phyloP scores from a whole-genome alignment of 1,140 invertebrate species.

The Popillia japonica region DNA sequence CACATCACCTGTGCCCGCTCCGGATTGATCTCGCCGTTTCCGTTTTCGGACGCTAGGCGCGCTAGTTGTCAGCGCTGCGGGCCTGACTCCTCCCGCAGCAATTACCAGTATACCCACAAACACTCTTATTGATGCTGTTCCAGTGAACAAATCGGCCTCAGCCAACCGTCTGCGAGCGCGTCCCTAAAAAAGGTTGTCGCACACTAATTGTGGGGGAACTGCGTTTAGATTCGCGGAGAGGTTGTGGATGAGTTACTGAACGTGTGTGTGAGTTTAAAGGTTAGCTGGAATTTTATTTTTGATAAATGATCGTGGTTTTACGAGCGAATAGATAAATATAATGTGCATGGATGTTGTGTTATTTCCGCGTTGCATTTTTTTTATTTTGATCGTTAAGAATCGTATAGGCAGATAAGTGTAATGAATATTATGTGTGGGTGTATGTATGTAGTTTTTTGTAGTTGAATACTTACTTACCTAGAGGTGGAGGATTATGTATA shows the following conservation, averaged over 20 bases:
- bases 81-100: not conserved
- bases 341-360: not conserved
- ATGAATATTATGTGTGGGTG: too few relatives aligned
- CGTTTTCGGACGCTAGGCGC: not conserved
- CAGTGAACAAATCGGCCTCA: not conserved
- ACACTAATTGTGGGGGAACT: not conserved
- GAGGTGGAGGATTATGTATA: too few relatives aligned
- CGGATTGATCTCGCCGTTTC: not conserved
- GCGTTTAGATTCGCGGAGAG: not conserved
- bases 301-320: conserved; percentile 9
- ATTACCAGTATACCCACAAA: not conserved
- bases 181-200: not conserved
- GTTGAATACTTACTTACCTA: too few relatives aligned
- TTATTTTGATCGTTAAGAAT: not conserved
- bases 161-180: not conserved
- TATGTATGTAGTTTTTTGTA: too few relatives aligned
- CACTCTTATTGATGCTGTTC: not conserved
- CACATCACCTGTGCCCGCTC: conserved; percentile 31
- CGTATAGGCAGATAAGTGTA: not conserved
- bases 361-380: conserved; percentile 6
- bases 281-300: conserved; percentile 12
- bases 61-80: not conserved
- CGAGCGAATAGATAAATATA: not conserved
- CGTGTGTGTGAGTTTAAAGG: not conserved
- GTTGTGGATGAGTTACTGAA: not conserved